A percentile compares a stretch with the other conserved stretches of the same genome.
Evolutionary conservation across 2,113 vertebrate species (phyloP).

Genomic region (Coregonus clupeaformis): DNA sequence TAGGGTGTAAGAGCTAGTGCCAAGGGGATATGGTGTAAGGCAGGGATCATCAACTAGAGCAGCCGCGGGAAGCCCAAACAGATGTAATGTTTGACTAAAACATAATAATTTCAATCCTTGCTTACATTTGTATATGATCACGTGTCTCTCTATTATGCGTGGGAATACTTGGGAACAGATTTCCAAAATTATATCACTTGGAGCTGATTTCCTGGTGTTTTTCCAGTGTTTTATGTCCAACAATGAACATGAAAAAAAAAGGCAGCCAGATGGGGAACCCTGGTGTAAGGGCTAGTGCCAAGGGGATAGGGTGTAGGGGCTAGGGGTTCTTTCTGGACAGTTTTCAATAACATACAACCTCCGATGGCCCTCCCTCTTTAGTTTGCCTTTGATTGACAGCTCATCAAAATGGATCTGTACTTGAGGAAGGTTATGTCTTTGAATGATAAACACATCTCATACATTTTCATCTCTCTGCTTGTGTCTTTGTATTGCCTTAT

Average conservation of each 20-base stretch:
- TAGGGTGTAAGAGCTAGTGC: background rate
- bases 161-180: no score
- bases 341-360: conserved; percentile 47
- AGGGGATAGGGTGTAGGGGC: conserved; percentile 73
- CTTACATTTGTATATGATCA: no score
- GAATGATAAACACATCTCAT: background rate
- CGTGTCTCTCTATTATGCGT: no score
- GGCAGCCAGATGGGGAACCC: conserved; percentile 93
- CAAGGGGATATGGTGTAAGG: background rate
- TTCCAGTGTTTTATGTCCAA: no score
- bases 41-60: no score
- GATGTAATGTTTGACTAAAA: no score
- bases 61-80: no score
- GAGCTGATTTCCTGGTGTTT: no score
- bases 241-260: no score
- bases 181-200: no score
- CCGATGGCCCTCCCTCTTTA: no score
- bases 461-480: background rate
- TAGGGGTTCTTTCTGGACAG: conserved; percentile 68
- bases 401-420: conserved; percentile 7
- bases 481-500: conserved; percentile 17
- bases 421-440: conserved; percentile 76
- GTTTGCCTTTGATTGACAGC: background rate
- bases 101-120: no score
- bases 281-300: conserved; percentile 68